These are phyloP conservation scores for Squalus acanthias DNA, from an alignment of 2,797 vertebrate genomes.

Conservation along the genomic window DNA sequence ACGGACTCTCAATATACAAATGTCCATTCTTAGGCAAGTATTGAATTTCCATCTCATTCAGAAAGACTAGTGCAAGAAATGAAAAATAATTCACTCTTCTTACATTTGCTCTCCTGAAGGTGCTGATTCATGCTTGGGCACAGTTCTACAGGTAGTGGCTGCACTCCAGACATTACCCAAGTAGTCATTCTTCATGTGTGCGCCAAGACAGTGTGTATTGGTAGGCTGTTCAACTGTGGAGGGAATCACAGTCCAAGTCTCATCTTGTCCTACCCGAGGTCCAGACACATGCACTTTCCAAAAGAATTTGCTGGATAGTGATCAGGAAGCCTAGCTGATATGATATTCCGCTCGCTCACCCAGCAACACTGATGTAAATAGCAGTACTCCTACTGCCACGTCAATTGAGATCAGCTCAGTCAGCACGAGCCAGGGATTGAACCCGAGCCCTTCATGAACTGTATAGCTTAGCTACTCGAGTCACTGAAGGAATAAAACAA, in stretches of 20 bases:
- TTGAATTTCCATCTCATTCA: not conserved
- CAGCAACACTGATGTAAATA: not conserved
- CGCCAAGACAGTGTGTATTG: not conserved
- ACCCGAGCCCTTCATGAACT: not conserved
- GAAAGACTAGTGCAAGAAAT: not conserved
- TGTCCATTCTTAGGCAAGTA: not conserved
- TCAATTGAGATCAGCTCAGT: not conserved
- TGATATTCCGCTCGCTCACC: not conserved
- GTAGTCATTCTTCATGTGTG: not conserved
- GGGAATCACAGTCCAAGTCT: not conserved
- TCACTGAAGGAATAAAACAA: not conserved
- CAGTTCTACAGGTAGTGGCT: not conserved
- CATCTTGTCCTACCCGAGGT: not conserved
- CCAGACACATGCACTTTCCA: not conserved
- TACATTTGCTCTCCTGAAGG: too few relatives aligned
- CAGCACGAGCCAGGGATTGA: not conserved
- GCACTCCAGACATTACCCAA: not conserved
- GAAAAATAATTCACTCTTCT: not conserved
- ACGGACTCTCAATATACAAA: not conserved
- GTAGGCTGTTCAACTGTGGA: not conserved
- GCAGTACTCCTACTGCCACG: not conserved
- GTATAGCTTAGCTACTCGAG: not conserved
- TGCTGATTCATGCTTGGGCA: not conserved
- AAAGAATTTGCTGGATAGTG: not conserved
- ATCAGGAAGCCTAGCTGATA: not conserved